These are phyloP conservation scores for Oplegnathus fasciatus DNA, from an alignment of 2,113 vertebrate species.

Conservation along the genomic window DNA sequence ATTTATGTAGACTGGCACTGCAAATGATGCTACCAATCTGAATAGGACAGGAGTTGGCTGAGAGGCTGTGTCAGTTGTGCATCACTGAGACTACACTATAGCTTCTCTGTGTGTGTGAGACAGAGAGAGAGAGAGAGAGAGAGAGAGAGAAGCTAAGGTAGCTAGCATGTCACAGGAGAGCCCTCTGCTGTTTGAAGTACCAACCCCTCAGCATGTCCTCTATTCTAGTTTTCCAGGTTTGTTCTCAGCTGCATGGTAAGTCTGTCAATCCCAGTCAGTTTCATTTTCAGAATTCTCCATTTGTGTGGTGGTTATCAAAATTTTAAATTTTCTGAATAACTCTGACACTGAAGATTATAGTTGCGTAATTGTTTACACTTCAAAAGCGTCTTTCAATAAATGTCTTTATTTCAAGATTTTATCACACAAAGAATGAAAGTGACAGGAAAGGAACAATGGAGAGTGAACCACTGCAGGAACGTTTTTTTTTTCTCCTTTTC, in stretches of 20 bases:
- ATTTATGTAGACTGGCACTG: conserved; percentile 47
- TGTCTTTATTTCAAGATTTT: too few species aligned
- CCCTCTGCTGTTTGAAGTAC: conserved; percentile 72
- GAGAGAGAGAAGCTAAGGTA: conserved; percentile 1
- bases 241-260: background rate
- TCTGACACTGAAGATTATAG: background rate
- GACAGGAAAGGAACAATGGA: background rate
- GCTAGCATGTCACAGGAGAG: conserved; percentile 66
- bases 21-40: conserved; percentile 57
- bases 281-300: background rate
- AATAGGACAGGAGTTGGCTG: conserved; percentile 60
- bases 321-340: background rate
- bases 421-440: background rate
- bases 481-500: background rate
- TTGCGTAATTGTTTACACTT: background rate
- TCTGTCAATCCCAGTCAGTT: background rate
- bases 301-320: background rate
- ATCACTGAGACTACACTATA: conserved; percentile 48
- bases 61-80: conserved; percentile 53
- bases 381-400: background rate
- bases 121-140: background rate
- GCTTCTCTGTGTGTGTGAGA: conserved; percentile 27
- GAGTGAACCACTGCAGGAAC: background rate
- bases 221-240: background rate
- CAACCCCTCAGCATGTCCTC: conserved; percentile 10